Conservation (phyloP, 2,888 invertebrate species). For the Tillus elongatus region DNA sequence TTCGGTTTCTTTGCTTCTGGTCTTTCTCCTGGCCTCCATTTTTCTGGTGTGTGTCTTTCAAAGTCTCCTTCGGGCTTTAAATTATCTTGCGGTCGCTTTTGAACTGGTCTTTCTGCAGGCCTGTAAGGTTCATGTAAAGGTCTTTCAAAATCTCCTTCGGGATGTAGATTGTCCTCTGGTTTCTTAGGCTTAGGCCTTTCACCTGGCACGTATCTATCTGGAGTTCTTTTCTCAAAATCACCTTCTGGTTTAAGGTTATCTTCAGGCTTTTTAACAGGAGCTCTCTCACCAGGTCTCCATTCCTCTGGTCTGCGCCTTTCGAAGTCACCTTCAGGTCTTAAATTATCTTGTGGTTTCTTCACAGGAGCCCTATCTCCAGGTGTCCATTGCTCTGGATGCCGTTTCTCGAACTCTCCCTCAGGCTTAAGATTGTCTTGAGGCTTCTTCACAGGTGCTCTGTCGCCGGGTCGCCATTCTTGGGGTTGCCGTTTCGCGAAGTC, state of each 20-base stretch:
- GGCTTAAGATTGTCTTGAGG: slow-evolving; percentile 37
- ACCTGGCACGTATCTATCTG: slow-evolving; percentile 39
- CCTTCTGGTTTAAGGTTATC: slow-evolving; percentile 57
- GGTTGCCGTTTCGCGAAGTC: slow-evolving; percentile 40
- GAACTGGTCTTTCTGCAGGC: slow-evolving; percentile 37
- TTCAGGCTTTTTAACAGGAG: slow-evolving; percentile 47
- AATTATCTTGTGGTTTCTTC: slow-evolving; percentile 44
- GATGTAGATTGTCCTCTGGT: slow-evolving; percentile 44
- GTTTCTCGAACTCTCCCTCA: slow-evolving; percentile 38
- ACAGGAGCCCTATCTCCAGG: slow-evolving; percentile 47
- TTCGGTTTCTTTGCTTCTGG: slow-evolving; percentile 48
- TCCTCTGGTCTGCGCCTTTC: slow-evolving; percentile 40
- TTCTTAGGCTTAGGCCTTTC: slow-evolving; percentile 22
- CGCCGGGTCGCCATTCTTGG: slow-evolving; percentile 42
- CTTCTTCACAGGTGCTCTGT: slow-evolving; percentile 39
- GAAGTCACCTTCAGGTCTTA: slow-evolving; percentile 48
- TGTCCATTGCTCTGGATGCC: slow-evolving; percentile 28
- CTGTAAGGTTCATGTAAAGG: slow-evolving; percentile 40
- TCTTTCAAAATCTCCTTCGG: slow-evolving; percentile 50
- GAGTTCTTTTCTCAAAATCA: slow-evolving; percentile 46
- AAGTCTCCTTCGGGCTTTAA: slow-evolving; percentile 39
- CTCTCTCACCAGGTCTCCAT: slow-evolving; percentile 47
- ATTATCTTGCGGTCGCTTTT: slow-evolving; percentile 37
- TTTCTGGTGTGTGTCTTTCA: slow-evolving; percentile 29
- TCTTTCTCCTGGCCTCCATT: slow-evolving; percentile 37